Base-by-base conservation (phyloP, 2,797 vertebrate species). In the Lateolabrax maculatus region DNA sequence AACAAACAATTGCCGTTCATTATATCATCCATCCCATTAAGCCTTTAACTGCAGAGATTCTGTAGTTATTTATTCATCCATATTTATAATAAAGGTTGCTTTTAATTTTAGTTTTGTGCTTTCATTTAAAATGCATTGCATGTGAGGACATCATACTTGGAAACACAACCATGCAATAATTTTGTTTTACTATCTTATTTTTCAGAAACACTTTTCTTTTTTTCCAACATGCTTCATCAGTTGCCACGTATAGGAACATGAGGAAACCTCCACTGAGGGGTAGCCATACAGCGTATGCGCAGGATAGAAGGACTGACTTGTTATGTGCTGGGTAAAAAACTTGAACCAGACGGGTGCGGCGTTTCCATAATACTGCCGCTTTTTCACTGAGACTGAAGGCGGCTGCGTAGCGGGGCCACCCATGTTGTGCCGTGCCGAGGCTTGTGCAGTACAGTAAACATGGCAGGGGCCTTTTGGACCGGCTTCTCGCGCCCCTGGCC, bases 401-500 rank as follows among this genome's bases (percentile, higher is more conserved):
- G 76, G 90, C 90, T 91, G 86, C 80, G 29, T 87, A 89, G 81
- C 89, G 13, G 85, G 93, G 92, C 94, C 94, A 94, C 94, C 94
- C 94, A 96, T 90, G 90, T 65, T 85, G 94, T 89, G 81, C 86
- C 90, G 87, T 90, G 93, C 90, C 57, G 90, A 87, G 86, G 86
- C 87, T 91, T 85, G 77, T 84, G 80, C 90, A 79, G 84, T 84
- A 87, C 91, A 89, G 93, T 94, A 93, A 94, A 95, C 93, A 92
- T 91, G 90, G 90, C 87, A 90, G 86, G 91, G 88, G 85, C 86
- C 92, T 89, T 93, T 93, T 93, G 93, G 93, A 95, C 77, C 4
- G 36, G 80, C 75, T 89, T 80, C 74, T 84, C 80, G 69, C 84
- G 88, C 87, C 92, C 89, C 77, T 84, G 87, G 94, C 94, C 94